Conservation (phyloP, 92 coral and sea anemone species). For the Pocillopora meandrina region DNA sequence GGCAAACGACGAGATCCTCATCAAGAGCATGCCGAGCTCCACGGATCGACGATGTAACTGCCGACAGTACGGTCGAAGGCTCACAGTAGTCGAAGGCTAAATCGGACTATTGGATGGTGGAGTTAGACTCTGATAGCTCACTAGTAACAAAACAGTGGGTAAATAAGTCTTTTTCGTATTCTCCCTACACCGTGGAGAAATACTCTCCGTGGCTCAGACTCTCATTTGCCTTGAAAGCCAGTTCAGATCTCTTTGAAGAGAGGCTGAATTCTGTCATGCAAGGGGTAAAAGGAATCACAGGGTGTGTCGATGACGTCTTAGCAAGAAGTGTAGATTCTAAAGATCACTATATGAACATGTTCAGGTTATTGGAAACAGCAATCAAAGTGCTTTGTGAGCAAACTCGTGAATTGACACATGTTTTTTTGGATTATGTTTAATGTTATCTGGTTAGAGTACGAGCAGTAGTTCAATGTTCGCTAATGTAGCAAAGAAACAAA, state of each 20-base stretch:
- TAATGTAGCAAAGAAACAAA: too few relatives aligned
- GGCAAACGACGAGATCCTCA: slow-evolving; percentile 56
- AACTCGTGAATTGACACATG: too few relatives aligned
- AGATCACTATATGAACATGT: slow-evolving; percentile 9
- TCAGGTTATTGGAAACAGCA: slow-evolving; percentile 18
- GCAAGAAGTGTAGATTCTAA: slow-evolving; percentile 12
- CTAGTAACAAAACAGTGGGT: not conserved
- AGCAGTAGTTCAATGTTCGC: too few relatives aligned
- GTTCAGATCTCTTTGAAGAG: slow-evolving; percentile 21
- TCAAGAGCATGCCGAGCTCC: slow-evolving; percentile 12
- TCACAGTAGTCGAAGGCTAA: not conserved
- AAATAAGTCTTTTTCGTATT: not conserved
- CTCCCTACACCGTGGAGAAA: not conserved
- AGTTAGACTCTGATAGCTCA: not conserved
- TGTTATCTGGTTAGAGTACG: too few relatives aligned
- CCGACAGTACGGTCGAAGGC: too few relatives aligned
- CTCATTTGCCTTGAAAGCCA: not conserved
- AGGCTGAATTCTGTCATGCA: not conserved
- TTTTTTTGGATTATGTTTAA: too few relatives aligned
- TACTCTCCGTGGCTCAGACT: slow-evolving; percentile 11
- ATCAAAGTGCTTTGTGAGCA: too few relatives aligned
- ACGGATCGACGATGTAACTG: not conserved
- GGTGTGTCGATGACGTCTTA: slow-evolving; percentile 2
- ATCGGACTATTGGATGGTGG: not conserved
- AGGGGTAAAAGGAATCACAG: slow-evolving; percentile 16